phyloP scores from a whole-genome alignment of 2,113 vertebrate genomes.

The Mionectes macconnelli region DNA sequence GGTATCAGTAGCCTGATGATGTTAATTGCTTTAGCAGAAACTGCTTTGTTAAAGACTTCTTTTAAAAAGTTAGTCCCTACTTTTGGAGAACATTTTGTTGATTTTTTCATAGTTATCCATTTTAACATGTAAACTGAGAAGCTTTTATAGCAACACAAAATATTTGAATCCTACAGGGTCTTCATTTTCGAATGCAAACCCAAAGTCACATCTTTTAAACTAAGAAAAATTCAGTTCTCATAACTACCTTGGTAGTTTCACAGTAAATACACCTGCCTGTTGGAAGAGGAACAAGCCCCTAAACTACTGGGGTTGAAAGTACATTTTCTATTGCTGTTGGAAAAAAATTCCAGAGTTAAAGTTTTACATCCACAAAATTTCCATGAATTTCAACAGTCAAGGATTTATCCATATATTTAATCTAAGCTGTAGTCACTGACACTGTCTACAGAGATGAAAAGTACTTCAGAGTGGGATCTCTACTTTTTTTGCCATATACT shows the following conservation, averaged over 20 bases:
- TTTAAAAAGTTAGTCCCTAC: not conserved
- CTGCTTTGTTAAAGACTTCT: not conserved
- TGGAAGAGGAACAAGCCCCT: not conserved
- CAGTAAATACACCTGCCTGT: not conserved
- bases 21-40: not conserved
- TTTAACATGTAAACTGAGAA: not conserved
- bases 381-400: not conserved
- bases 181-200: not conserved
- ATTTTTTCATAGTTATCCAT: not conserved
- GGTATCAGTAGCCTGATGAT: not conserved
- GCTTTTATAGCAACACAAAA: not conserved
- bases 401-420: not conserved
- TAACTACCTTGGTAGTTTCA: not conserved
- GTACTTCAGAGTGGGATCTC: not conserved
- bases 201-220: not conserved
- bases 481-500: not conserved
- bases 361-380: not conserved
- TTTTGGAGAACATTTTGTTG: not conserved
- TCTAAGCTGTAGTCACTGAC: not conserved
- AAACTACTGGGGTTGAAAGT: not conserved
- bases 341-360: not conserved
- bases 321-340: not conserved
- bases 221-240: not conserved
- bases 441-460: not conserved
- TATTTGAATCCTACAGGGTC: not conserved